Evolutionary conservation across 53 echinoderm and acorn worm genomes (phyloP).

Genomic region (Glandiceps talaboti): DNA sequence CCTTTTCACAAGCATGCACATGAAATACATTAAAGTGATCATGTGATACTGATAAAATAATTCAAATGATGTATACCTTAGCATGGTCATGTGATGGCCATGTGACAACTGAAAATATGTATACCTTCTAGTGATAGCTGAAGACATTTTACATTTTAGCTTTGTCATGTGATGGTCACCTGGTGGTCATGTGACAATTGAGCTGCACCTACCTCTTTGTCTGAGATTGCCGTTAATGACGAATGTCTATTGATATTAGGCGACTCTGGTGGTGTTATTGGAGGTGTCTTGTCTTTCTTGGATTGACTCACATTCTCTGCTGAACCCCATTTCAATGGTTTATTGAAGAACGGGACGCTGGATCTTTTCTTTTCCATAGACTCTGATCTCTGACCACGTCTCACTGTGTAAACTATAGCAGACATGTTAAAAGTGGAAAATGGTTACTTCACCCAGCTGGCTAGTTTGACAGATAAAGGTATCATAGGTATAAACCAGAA

Average conservation of each 20-base stretch:
- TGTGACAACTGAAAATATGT: no score
- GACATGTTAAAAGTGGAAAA: no score
- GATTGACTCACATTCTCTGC: slow-evolving; percentile 40
- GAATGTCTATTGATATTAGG: slow-evolving; percentile 21
- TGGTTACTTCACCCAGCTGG: no score
- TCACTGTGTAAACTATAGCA: not conserved
- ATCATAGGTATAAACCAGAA: no score
- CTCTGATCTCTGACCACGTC: not conserved
- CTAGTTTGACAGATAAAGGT: no score
- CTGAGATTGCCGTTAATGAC: not conserved
- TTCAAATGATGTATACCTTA: no score
- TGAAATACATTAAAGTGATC: no score
- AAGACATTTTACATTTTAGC: slow-evolving; percentile 12
- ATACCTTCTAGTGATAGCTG: not conserved
- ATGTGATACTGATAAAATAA: no score
- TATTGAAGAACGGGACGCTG: slow-evolving; percentile 37
- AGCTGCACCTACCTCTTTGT: not conserved
- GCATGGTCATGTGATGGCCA: no score
- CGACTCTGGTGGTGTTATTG: slow-evolving; percentile 28
- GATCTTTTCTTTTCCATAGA: slow-evolving; percentile 3
- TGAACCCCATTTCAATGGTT: slow-evolving; percentile 47
- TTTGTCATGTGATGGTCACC: no score
- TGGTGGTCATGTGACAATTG: no score
- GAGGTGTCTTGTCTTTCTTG: slow-evolving; percentile 24
- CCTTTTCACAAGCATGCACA: no score